Base-by-base conservation (phyloP, 2,888 invertebrate genomes). In the Parnassius smintheus region DNA sequence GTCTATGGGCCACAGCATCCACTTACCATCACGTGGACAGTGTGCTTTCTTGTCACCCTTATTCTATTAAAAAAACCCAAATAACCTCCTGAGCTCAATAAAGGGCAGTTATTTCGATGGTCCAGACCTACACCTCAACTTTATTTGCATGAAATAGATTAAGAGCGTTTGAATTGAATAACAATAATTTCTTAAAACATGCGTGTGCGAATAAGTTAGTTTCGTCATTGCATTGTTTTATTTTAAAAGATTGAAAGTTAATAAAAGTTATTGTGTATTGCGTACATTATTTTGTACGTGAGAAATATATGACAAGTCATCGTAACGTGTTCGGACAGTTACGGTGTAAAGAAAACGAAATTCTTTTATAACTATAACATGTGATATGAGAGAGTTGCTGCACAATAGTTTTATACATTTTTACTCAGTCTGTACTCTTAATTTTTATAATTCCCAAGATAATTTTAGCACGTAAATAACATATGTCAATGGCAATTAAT, bases 281-380 rank as follows among this genome's bases (percentile, higher is more conserved):
- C 73, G 44, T 50, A 71, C 74, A 77, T 82, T 84, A 79, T 78
- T 81, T 82, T 80, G 83, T 81, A 85, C 83, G 86, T 88, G 86
- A 83, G 86, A 88, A 85, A 84, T 83, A 78, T 72, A 76, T 87
- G 85, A 84, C 86, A 88, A 25, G 3, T 25, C 86, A 85, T 83
- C 77, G 71, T 74, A 70, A 73, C 75, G 64, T 67, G 66, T 75
- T 77, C 72, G 75, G 73, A 57, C 66, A 69, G 71, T 65, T 68
- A 58, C 66, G 72, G 73, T 70, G 68, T 25, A 25, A 25, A 25
- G 25, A 25, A 25, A 25, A 25, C 25, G 4, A 25, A 25, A 25
- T 73, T 72, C 72, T 65, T 70, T 70, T 72, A 72, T 67, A 66
- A 25, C 68, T 62, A 63, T 44, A 58, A 58, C 68, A 65, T 67